phyloP scores from a whole-genome alignment of 2,888 invertebrate genomes.

The Charanyca ferruginea region DNA sequence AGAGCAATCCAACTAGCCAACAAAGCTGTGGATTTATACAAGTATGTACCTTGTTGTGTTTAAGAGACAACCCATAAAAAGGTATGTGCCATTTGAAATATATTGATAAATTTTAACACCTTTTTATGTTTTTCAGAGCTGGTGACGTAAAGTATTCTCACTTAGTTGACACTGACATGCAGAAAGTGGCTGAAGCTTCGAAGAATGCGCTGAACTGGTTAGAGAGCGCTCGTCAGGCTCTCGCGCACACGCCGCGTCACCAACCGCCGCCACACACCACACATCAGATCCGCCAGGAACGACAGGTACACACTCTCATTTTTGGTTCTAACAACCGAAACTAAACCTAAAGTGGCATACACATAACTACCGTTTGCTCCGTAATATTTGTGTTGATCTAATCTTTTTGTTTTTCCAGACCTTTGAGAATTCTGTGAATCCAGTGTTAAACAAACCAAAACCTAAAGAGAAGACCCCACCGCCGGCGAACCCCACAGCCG shows the following conservation, averaged over 20 bases:
- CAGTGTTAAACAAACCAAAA: constrained; percentile 97
- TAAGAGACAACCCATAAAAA: not conserved
- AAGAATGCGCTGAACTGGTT: constrained; percentile 95
- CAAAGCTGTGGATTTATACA: constrained; percentile 94
- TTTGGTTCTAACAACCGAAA: not conserved
- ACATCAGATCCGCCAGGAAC: constrained; percentile 95
- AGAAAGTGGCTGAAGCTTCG: constrained; percentile 93
- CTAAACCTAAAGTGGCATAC: not conserved
- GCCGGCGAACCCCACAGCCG: constrained; percentile 78
- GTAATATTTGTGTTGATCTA: constrained; percentile 1
- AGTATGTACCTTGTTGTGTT: constrained; percentile 76
- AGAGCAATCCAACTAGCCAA: constrained; percentile 95
- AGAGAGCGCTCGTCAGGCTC: constrained; percentile 93
- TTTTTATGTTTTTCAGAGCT: constrained; percentile 76
- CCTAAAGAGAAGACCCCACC: constrained; percentile 93
- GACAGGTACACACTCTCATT: constrained; percentile 89
- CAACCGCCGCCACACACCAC: constrained; percentile 94
- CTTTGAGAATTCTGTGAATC: constrained; percentile 91
- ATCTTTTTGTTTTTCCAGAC: constrained; percentile 84
- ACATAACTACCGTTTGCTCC: not conserved
- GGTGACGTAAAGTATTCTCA: constrained; percentile 95
- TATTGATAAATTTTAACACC: not conserved
- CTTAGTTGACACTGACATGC: constrained; percentile 95
- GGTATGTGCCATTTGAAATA: no score
- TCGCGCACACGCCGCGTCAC: constrained; percentile 92